Base-by-base conservation (phyloP, 2,113 vertebrate genomes). In the Diadophis punctatus region DNA sequence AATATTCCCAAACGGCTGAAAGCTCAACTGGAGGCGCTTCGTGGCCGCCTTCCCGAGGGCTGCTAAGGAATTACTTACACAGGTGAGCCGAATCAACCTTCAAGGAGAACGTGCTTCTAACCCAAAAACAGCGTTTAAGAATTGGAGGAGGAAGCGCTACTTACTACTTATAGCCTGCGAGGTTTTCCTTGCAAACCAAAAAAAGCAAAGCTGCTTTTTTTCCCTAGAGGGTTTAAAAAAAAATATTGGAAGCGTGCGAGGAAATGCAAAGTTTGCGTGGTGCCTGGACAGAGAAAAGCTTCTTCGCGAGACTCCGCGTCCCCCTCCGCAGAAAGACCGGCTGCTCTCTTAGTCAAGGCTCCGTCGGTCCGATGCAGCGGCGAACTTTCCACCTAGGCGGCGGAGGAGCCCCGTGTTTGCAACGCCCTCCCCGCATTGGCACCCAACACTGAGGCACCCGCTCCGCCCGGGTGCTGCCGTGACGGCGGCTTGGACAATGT, bases 371-470 rank as follows among this genome's bases (percentile, higher is more conserved):
- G 80, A 84, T 84, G 92, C 93, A 68, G 52, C 90, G 94, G 51
- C 68, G 93, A 93, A 94, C 95, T 96, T 95, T 94, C 95, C 96
- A 95, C 96, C 94, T 86, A 48, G 94, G 94, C 92, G 95, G 96
- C 92, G 96, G 94, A 49, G 95, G 94, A 89, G 63, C 93, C 94
- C 94, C 94, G 93, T 86, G 93, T n/a, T 91, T 90, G 92, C 95
- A 90, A 93, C 94, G 93, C 94, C 94, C 95, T 87, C 94, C 95
- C 94, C 94, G 95, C 96, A 96, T 96, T 96, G 96, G 95, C 96
- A 92, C 96, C 89, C 52, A 93, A 88, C 93, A 55, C 93, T 51
- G 80, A 52, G 43, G 80, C 91, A 18, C 43, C 91, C 25, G 53
- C 30, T 60, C 43, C n/a, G 4, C 34, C 60, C 80, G 10, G 46